phyloP scores from a whole-genome alignment of 2,797 vertebrate genomes.

The Etheostoma perlongum region DNA sequence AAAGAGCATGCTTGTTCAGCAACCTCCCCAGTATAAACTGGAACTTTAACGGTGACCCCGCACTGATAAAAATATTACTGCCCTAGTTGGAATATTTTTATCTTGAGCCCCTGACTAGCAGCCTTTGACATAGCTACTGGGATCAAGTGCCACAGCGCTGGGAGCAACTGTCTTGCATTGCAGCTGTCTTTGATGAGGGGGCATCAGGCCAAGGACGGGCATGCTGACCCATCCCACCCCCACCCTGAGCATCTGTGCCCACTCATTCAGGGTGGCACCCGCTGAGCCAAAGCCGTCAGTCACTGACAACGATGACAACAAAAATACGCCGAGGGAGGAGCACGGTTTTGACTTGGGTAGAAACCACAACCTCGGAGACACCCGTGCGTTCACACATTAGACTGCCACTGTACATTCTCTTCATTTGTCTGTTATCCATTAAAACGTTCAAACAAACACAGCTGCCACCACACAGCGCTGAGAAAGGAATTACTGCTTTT shows the following conservation, averaged over 20 bases:
- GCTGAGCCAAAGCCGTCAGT: conserved; percentile 54
- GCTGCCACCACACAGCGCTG: conserved; percentile 46
- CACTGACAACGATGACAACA: conserved; percentile 57
- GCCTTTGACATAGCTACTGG: conserved; percentile 33
- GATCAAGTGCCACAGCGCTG: conserved; percentile 43
- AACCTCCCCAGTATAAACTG: not conserved
- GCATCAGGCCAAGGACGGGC: conserved; percentile 54
- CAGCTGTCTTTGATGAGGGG: conserved; percentile 76
- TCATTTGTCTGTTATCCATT: conserved; percentile 68
- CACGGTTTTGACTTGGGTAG: conserved; percentile 47
- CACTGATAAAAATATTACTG: conserved; percentile 43
- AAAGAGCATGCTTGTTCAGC: conserved; percentile 6
- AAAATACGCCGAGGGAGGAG: conserved; percentile 54
- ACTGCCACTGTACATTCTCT: conserved; percentile 68
- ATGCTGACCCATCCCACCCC: conserved; percentile 37
- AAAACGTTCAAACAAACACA: conserved; percentile 63
- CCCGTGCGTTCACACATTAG: conserved; percentile 58
- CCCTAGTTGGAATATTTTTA: conserved; percentile 52
- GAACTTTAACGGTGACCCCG: not conserved
- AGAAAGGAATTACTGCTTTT: conserved; percentile 14
- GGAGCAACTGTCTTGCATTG: conserved; percentile 56
- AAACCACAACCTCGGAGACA: conserved; percentile 69
- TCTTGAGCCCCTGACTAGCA: conserved; percentile 34
- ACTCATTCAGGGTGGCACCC: conserved; percentile 56
- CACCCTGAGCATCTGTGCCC: conserved; percentile 59